Evolutionary conservation across 2,888 invertebrate species (phyloP).

Genomic region (Clanis bilineata): DNA sequence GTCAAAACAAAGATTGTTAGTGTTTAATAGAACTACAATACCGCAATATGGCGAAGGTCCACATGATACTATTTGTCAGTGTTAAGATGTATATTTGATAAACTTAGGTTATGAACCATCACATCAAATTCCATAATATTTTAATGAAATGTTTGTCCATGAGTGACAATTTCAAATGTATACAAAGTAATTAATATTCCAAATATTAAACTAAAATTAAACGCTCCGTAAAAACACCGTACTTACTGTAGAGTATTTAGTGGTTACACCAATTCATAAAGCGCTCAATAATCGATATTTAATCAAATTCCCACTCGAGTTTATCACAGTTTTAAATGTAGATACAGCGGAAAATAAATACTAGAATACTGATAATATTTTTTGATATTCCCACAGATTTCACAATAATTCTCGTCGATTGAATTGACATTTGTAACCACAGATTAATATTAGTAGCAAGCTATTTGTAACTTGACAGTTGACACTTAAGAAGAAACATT

Average conservation of each 20-base stretch:
- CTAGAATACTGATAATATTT: background rate
- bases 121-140: too few relatives aligned
- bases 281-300: background rate
- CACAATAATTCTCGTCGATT: too few relatives aligned
- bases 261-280: background rate
- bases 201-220: background rate
- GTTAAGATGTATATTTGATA: constrained; percentile 8
- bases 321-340: background rate
- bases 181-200: too few relatives aligned
- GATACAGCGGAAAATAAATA: background rate
- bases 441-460: too few relatives aligned
- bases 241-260: background rate
- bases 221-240: background rate
- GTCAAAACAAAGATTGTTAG: too few relatives aligned
- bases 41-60: too few relatives aligned
- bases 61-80: background rate
- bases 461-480: too few relatives aligned
- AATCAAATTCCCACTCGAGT: background rate
- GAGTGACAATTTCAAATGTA: too few relatives aligned
- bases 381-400: too few relatives aligned
- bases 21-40: too few relatives aligned
- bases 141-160: too few relatives aligned
- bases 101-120: background rate
- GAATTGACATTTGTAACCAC: background rate
- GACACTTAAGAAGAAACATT: too few relatives aligned